Evolutionary conservation across 1,140 invertebrate genomes (phyloP).

Genomic region (Drosophila tsacasi): DNA sequence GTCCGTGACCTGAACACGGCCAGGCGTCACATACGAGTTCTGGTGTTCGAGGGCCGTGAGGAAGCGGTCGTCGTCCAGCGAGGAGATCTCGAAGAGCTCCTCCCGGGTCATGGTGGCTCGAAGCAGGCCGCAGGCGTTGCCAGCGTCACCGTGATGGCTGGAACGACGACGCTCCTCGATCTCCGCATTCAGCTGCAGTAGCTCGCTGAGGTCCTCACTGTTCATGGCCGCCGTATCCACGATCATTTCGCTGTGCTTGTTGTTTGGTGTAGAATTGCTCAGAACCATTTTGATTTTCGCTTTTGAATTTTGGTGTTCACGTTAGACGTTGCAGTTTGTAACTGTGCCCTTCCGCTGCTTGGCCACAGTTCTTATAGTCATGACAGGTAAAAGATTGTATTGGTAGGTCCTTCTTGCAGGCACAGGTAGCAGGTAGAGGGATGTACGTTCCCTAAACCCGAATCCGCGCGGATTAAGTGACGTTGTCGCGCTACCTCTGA

Average conservation of each 20-base stretch:
- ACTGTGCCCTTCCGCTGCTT: conserved; percentile 39
- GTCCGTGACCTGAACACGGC: conserved; percentile 51
- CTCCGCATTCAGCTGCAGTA: conserved; percentile 64
- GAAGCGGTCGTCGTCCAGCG: conserved; percentile 74
- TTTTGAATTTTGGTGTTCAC: conserved; percentile 51
- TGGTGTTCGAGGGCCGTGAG: conserved; percentile 70
- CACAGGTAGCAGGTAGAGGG: conserved; percentile 5
- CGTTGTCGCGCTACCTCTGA: neutral
- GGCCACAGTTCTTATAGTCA: conserved; percentile 30
- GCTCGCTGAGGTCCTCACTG: conserved; percentile 59
- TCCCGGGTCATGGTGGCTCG: conserved; percentile 74
- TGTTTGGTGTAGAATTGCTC: conserved; percentile 68
- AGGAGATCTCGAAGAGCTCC: conserved; percentile 74
- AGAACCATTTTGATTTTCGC: conserved; percentile 61
- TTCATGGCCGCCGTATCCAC: conserved; percentile 71
- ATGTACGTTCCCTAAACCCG: neutral
- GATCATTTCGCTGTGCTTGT: conserved; percentile 58
- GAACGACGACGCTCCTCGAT: conserved; percentile 65
- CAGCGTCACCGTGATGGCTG: conserved; percentile 19
- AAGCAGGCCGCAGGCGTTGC: conserved; percentile 47
- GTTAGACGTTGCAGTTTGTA: conserved; percentile 72
- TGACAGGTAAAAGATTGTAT: conserved; percentile 14
- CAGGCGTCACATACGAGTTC: conserved; percentile 50
- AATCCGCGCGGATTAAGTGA: conserved; percentile 20
- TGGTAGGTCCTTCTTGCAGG: too few relatives aligned